phyloP scores from a whole-genome alignment of 2,113 vertebrate genomes.

The Bucco capensis region DNA sequence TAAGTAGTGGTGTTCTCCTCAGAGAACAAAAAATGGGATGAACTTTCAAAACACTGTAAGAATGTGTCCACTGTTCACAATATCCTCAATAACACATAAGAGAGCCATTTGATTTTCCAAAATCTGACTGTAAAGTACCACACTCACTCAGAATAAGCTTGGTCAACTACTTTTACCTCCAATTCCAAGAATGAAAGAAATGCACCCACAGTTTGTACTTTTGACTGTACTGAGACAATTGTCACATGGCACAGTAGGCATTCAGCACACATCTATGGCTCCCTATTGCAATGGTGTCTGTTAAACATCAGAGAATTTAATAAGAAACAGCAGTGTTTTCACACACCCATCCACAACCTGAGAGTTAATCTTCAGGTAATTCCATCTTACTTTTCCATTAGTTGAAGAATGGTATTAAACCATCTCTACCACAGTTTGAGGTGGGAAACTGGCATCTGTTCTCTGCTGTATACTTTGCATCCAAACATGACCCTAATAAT shows the following conservation, averaged over 20 bases:
- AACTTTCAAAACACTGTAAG: not conserved
- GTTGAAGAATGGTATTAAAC: not conserved
- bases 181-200: not conserved
- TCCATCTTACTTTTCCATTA: not conserved
- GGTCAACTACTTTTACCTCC: not conserved
- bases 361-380: slow-evolving; percentile 6
- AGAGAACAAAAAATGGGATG: not conserved
- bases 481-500: not conserved
- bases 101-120: not conserved
- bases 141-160: not conserved
- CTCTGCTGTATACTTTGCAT: not conserved
- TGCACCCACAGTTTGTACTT: not conserved
- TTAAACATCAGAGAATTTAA: not conserved
- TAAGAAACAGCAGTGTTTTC: not conserved
- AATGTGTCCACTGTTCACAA: not conserved
- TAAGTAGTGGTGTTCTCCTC: not conserved
- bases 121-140: not conserved
- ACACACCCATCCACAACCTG: not conserved
- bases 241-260: not conserved
- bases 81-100: not conserved
- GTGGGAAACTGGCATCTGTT: not conserved
- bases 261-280: not conserved
- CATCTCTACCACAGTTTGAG: not conserved
- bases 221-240: not conserved
- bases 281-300: not conserved